A percentile compares a stretch with the other conserved stretches of the same genome.
These are phyloP conservation scores for Parasteatoda lunata DNA, from an alignment of 2,888 invertebrate genomes.

Conservation along the genomic window DNA sequence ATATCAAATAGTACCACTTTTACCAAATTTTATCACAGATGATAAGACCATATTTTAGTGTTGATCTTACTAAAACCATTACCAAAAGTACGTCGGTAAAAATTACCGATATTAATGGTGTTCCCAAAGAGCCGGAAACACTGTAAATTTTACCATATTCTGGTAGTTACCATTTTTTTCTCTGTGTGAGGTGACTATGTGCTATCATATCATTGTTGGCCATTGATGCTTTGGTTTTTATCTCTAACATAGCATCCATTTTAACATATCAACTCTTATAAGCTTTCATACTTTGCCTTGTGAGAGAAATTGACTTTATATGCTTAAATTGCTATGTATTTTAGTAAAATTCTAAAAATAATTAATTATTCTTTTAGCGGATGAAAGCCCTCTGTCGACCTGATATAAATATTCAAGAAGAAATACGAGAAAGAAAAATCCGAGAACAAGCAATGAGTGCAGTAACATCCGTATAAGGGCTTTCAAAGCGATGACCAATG, in stretches of 20 bases:
- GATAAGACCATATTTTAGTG: too few relatives aligned
- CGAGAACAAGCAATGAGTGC: slow-evolving; percentile 67
- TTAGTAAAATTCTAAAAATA: background rate
- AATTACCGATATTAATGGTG: too few relatives aligned
- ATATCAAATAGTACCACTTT: too few relatives aligned
- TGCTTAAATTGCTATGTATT: background rate
- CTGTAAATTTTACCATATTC: too few relatives aligned
- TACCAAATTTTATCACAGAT: too few relatives aligned
- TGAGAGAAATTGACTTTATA: background rate
- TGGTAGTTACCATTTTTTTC: too few relatives aligned
- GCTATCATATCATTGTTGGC: background rate
- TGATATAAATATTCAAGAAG: slow-evolving; percentile 85
- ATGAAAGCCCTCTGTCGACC: slow-evolving; percentile 87
- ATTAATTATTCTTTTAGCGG: slow-evolving; percentile 80
- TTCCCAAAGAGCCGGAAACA: too few relatives aligned
- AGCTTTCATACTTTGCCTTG: background rate
- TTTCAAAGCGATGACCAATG: background rate
- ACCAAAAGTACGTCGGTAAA: too few relatives aligned
- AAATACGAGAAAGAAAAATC: slow-evolving; percentile 68
- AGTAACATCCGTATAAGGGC: slow-evolving; percentile 69
- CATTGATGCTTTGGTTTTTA: background rate
- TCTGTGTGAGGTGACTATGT: too few relatives aligned
- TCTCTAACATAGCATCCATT: background rate
- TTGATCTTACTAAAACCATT: too few relatives aligned
- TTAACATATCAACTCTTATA: too few relatives aligned